Base-by-base conservation (phyloP, 1,140 invertebrate species). In the Lordiphosa mommai region DNA sequence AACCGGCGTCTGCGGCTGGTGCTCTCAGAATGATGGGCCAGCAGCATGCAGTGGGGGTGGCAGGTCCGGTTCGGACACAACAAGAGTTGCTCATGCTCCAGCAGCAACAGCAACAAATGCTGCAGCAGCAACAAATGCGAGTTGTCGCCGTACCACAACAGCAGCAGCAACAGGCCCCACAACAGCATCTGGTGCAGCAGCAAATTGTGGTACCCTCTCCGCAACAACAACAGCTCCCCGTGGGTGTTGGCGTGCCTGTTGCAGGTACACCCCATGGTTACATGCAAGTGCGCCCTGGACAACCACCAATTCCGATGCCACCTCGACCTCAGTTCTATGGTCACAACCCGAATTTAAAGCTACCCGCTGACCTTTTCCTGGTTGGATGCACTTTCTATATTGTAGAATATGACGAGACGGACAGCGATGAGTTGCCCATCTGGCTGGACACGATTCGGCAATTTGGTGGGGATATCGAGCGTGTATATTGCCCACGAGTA, bases 361-460 rank as follows among this genome's bases (percentile, higher is more conserved):
- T 98, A 47, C 96, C 97, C 6, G 92, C 94, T 0, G 95, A 97
- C 73, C 90, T 96, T 38, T 98, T 96, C 89, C 88, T 99, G 4
- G 90, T 98, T 2, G 97, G 97, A 5, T 99, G 97, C 89, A 93
- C 97, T 8, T 99, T 99, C 69, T 93, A 94, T 66, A 95, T 97
- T 47, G 93, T 95, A 50, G 95, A 96, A 66, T 92, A 93, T 57
- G 82, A 91, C 3, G 91, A 93, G 49, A 88, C 86, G 13, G 86
- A 88, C 47, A 65, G 77, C 23, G 92, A 95, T 49, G 92, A 93
- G 66, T 89, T 93, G 37, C 91, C 89, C 27, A 90, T 90, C 10
- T 98, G 97, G 97, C 92, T 93, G 70, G 93, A 95, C 89, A 92
- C 94, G 0, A 97, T 99, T 38, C 92, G 93, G 50, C 92, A 95